A percentile compares a stretch with the other conserved stretches of the same genome.
phyloP scores from a whole-genome alignment of 2,797 vertebrate genomes.

The Poeciliopsis presidionis region DNA sequence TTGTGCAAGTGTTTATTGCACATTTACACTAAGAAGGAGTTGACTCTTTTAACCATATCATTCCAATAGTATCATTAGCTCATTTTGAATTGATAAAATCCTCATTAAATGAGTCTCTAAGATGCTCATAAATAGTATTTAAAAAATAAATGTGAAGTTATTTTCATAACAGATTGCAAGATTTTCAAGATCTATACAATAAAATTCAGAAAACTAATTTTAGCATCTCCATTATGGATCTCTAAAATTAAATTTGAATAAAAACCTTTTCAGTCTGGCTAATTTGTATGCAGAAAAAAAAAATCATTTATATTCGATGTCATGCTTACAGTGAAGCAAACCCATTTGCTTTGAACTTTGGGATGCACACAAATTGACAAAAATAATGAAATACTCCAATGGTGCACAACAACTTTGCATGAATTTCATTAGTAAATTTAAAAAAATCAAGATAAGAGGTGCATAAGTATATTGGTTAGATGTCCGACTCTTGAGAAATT shows the following conservation, averaged over 20 bases:
- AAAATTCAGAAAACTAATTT: not conserved
- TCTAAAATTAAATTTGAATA: not conserved
- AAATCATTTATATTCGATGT: not conserved
- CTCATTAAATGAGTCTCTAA: not conserved
- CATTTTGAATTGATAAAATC: conserved; percentile 4
- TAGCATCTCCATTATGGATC: not conserved
- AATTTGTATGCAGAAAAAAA: not conserved
- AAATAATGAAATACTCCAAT: not conserved
- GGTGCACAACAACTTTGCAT: conserved; percentile 5
- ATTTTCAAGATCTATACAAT: not conserved
- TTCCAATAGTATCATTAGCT: not conserved
- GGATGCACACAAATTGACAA: not conserved
- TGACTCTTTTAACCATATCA: not conserved
- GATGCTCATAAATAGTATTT: not conserved
- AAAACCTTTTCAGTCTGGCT: not conserved
- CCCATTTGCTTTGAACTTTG: conserved; percentile 1
- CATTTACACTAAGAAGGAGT: not conserved
- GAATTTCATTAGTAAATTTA: conserved; percentile 24
- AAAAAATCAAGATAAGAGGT: conserved; percentile 34
- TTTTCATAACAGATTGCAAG: not conserved
- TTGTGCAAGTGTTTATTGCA: not conserved
- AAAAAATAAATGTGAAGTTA: not conserved
- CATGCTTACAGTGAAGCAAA: not conserved
- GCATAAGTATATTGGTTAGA: conserved; percentile 37
- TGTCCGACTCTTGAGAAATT: conserved; percentile 59